Conservation (phyloP, 1,140 invertebrate genomes). For the Latrodectus geometricus region DNA sequence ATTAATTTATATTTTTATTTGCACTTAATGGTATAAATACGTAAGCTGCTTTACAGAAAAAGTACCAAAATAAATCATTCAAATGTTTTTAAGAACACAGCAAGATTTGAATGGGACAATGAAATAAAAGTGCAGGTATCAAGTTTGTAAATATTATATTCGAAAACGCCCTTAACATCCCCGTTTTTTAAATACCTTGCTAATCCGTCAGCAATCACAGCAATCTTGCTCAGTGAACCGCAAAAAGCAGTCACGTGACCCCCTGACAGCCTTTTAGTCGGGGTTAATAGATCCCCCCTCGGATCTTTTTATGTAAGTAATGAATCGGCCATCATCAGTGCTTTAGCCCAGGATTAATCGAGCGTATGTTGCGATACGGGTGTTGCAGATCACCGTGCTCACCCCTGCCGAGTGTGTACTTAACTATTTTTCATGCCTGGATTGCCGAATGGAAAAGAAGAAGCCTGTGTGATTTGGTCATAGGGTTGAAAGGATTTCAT, state of each 20-base stretch:
- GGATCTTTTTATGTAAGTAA: slow-evolving; percentile 17
- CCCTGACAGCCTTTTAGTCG: slow-evolving; percentile 11
- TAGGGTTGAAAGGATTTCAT: too few relatives aligned
- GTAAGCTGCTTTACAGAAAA: too few relatives aligned
- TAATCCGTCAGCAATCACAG: slow-evolving; percentile 9
- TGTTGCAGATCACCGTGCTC: background rate
- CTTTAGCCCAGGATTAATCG: slow-evolving; percentile 19
- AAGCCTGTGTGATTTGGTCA: too few relatives aligned
- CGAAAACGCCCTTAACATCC: background rate
- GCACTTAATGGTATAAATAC: too few relatives aligned
- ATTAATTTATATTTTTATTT: too few relatives aligned
- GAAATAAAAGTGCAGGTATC: background rate
- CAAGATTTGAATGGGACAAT: too few relatives aligned
- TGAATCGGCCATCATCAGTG: slow-evolving; percentile 19
- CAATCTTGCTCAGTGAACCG: slow-evolving; percentile 4
- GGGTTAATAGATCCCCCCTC: slow-evolving; percentile 42
- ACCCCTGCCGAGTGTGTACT: background rate
- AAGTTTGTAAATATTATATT: too few relatives aligned
- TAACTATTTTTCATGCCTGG: background rate
- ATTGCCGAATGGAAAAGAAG: too few relatives aligned
- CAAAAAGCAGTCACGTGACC: slow-evolving; percentile 22
- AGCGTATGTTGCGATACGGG: slow-evolving; percentile 4
- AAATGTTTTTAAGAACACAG: too few relatives aligned
- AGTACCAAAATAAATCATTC: too few relatives aligned
- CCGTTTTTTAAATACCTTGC: slow-evolving; percentile 12